These are phyloP conservation scores for Meloidogyne hapla DNA, from an alignment of 1,140 invertebrate genomes.

Conservation along the genomic window DNA sequence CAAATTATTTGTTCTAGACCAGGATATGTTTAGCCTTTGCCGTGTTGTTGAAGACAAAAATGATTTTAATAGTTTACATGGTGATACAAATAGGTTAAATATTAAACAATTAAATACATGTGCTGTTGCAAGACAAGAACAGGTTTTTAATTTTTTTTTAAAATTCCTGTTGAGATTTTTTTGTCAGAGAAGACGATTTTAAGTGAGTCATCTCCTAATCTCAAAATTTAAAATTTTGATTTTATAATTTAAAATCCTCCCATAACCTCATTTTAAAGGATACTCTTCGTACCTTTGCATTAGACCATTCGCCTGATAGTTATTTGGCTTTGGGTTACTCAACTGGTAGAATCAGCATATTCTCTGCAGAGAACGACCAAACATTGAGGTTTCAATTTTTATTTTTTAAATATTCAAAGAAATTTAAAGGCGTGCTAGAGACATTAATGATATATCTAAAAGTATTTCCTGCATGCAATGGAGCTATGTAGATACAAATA, in stretches of 20 bases:
- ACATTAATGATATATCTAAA: slow-evolving; percentile 30
- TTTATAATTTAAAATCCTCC: too few species aligned
- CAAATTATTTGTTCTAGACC: slow-evolving; percentile 29
- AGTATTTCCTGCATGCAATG: slow-evolving; percentile 35
- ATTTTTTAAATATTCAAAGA: slow-evolving; percentile 6
- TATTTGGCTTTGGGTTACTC: slow-evolving; percentile 31
- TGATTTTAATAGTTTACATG: neutral
- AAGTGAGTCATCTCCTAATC: too few species aligned
- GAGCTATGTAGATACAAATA: slow-evolving; percentile 14
- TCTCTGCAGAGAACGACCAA: slow-evolving; percentile 12
- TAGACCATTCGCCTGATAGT: slow-evolving; percentile 27
- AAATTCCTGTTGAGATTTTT: neutral
- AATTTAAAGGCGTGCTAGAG: slow-evolving; percentile 22
- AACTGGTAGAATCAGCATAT: slow-evolving; percentile 29
- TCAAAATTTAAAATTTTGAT: too few species aligned
- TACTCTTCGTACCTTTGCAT: slow-evolving; percentile 17
- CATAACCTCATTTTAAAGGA: slow-evolving; percentile 15
- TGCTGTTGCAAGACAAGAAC: slow-evolving; percentile 24
- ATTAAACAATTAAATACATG: slow-evolving; percentile 9
- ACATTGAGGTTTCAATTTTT: slow-evolving; percentile 12
- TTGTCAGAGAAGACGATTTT: too few species aligned
- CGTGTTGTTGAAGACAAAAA: neutral
- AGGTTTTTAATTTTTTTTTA: slow-evolving; percentile 26
- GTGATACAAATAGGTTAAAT: neutral
- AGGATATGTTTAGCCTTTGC: slow-evolving; percentile 27